Base-by-base conservation (phyloP, 1,140 invertebrate species). In the Drosophila triauraria region DNA sequence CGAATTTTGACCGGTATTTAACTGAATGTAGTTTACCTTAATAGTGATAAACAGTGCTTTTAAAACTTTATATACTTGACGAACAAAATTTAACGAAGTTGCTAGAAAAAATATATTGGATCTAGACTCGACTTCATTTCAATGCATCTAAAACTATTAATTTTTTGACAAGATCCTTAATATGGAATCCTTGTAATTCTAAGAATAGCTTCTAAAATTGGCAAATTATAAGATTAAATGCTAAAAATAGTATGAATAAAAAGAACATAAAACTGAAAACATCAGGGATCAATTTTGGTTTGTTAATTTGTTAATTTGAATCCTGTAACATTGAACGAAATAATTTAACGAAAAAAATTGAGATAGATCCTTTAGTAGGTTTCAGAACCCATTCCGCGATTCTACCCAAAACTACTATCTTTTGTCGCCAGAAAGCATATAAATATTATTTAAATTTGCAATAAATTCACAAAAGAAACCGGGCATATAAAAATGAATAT, bases 401-500 rank as follows among this genome's bases (percentile, higher is more conserved):
- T 15, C 4, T 23, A 6, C 51, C 0, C 0, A 8, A 53, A 25
- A 20, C n/a, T 27, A 10, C 10, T 15, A 13, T 27, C 30, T 27
- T 62, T 15, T 30, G 3, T 1, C 17, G 3, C 13, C 38, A 42
- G 17, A 64, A 43, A 23, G 3, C 7, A 32, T 2, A 44, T 32
- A 10, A 64, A 64, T 46, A 27, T 32, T 15, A 23, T 30, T 44
- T 64, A 61, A 44, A 62, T 44, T 25, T 44, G 23, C 57, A 65
- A 65, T 65, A 32, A 44, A 65, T 65, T 65, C 57, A 9, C 20
- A 2, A 65, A 35, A 57, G 43, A 44, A 44, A 57, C 15, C 12
- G 27, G 20, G n/a, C 57, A 62, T n/a, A 62, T 63, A 65, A 42
- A 68, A 53, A 35, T 69, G 20, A 69, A 67, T 69, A 69, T 56